Evolutionary conservation across 2,113 vertebrate species (phyloP), one percentile per base, ranked within the genome.

Genomic region (Harpagus bidentatus): DNA sequence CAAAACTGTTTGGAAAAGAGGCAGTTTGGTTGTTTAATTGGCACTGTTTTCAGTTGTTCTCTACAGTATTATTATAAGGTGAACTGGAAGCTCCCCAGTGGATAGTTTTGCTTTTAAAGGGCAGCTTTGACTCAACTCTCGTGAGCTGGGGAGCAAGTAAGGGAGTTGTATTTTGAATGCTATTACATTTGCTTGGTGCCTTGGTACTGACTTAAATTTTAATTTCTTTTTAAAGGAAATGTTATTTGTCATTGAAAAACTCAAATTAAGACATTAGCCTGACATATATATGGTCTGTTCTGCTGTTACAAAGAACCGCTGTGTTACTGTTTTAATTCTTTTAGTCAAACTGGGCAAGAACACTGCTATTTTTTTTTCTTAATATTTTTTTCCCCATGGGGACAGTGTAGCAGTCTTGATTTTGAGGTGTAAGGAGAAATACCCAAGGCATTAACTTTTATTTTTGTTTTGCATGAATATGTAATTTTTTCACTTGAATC

Each of bases 351-450:
- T 34, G 21, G 14, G 17, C 16, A 48, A 78, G 36, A 72, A 21
- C 5, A 1, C 15, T 36, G 58, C 6, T n/a, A 26, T 31, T 10
- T 67, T 14, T 71, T 55, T 74, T 65, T 36, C 26, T 32, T 58
- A 40, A 7, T 29, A 4, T 26, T 9, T 45, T 26, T 55, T 52
- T 4, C 5, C 7, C 18, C 4, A 0, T 32, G 13, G 11, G 3
- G 45, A 22, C 8, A 13, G 9, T 59, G 40, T 36, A 59, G 6
- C 13, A 73, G 14, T 72, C 7, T 62, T 94, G 18, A 70, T 70
- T 93, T 89, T 82, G 52, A 59, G 16, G 8, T 58, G 4, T 42
- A 77, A 83, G 6, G 28, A 63, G 16, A 86, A 77, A 25, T 11
- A 50, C 29, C 25, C 13, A 25, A 21, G 16, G 34, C 16, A 16